Base-by-base conservation (phyloP, 2,113 vertebrate species). In the Mugil cephalus region DNA sequence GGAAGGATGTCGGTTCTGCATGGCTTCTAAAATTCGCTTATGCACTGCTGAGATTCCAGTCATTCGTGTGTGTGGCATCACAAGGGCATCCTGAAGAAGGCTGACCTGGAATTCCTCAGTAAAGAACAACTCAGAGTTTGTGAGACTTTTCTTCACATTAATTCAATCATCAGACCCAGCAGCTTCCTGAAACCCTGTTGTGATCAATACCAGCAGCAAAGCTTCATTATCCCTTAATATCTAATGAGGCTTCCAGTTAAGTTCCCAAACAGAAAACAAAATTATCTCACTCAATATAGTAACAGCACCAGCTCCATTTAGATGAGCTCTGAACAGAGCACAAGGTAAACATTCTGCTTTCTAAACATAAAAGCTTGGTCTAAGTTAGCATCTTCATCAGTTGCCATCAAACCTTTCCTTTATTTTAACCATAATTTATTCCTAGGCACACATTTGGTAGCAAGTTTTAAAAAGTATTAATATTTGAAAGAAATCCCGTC, bases 171-270 rank as follows among this genome's bases (percentile, higher is more conserved):
- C 30, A 52, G 54, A 65, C 56, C 1, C 30, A 34, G 63, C 11
- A 79, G 69, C 47, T 69, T 78, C 69, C 65, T 79, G 34, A 68
- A 17, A n/a, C 24, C 52, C 24, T 17, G 24, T 52, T 39, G 18
- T 59, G 59, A 77, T 82, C 74, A 50, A 73, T 85, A 69, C 68
- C 30, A 64, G 18, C 60, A 40, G 11, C 63, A 61, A 55, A 62
- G 42, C 24, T 70, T 69, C 34, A 69, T 80, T 79, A 75, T 74
- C 39, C 43, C 15, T 58, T 59, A 60, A 62, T 46, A 55, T 61
- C 51, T 63, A 59, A 56, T 59, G 35, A 72, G 62, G 51, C 51
- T 56, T 77, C 51, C 24, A 45, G 38, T 19, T 39, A 10, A 61
- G 34, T 45, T 77, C 59, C 61, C 43, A 45, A 67, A 42, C 39